Evolutionary conservation across 2,888 invertebrate species (phyloP).

Genomic region (Cheilosia pagana): DNA sequence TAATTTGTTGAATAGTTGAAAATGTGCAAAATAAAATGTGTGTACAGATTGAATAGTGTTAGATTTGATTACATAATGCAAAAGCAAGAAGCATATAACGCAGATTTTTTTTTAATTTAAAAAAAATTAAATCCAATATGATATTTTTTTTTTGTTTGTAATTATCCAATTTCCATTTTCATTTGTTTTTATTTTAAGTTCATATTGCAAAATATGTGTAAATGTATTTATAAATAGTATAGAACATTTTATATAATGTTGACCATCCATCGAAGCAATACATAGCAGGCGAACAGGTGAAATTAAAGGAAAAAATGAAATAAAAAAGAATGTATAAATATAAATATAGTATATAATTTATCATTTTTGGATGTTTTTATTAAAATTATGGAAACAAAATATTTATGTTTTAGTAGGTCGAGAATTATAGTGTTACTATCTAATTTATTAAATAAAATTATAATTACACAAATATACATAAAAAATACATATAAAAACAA

Average conservation of each 20-base stretch:
- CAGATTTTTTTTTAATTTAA: conserved; percentile 31
- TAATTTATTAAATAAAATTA: conserved; percentile 12
- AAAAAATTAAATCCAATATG: conserved; percentile 32
- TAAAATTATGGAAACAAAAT: conserved; percentile 43
- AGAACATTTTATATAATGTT: conserved; percentile 73
- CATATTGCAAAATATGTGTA: conserved; percentile 39
- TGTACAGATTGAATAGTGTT: conserved; percentile 62
- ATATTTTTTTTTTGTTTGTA: conserved; percentile 44
- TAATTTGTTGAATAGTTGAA: conserved; percentile 47
- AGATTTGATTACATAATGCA: conserved; percentile 69
- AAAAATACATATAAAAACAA: conserved; percentile 6
- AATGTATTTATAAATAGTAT: conserved; percentile 53
- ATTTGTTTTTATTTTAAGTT: conserved; percentile 46
- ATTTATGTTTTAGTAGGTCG: conserved; percentile 18
- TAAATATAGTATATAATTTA: conserved; percentile 53
- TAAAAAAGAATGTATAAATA: conserved; percentile 77
- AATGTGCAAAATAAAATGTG: conserved; percentile 59
- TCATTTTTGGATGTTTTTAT: conserved; percentile 27
- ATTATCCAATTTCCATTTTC: conserved; percentile 73
- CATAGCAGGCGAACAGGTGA: conserved; percentile 83
- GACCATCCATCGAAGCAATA: conserved; percentile 83
- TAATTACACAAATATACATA: conserved; percentile 22
- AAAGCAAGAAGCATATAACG: conserved; percentile 63
- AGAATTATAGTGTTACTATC: conserved; percentile 9
- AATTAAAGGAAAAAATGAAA: conserved; percentile 80